Conservation (phyloP, 2,113 vertebrate genomes). For the Brachypodius melanocephalos region DNA sequence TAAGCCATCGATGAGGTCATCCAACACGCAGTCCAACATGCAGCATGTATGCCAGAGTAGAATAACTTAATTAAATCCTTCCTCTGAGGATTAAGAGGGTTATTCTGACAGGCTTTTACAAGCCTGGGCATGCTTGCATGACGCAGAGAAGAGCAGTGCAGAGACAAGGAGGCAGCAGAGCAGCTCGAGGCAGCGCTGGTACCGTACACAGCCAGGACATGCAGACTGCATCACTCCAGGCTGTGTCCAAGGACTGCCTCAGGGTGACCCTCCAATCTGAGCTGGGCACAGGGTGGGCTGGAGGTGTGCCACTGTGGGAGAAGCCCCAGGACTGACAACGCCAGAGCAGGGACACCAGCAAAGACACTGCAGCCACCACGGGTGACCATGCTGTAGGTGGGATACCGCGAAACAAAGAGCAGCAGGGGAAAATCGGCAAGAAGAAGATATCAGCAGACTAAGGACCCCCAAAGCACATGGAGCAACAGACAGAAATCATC, state of each 20-base stretch:
- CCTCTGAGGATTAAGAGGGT: constrained; percentile 14
- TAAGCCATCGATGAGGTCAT: not conserved
- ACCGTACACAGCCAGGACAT: rapidly evolving
- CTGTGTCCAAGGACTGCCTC: not conserved
- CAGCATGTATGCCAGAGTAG: not conserved
- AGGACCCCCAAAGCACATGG: not conserved
- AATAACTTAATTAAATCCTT: constrained; percentile 38
- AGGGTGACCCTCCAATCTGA: rapidly evolving
- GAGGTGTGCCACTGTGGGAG: not conserved
- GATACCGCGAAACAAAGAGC: not conserved
- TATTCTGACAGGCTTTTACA: constrained; percentile 1
- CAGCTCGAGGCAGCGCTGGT: rapidly evolving
- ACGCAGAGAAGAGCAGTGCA: rapidly evolving
- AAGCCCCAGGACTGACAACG: not conserved
- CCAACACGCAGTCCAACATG: not conserved
- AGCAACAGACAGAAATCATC: not conserved
- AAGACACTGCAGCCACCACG: rapidly evolving
- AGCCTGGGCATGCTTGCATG: rapidly evolving
- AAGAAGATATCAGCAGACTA: not conserved
- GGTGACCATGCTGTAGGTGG: not conserved
- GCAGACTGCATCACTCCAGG: rapidly evolving
- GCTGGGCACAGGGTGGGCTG: not conserved
- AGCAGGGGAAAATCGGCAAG: not conserved
- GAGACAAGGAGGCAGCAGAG: not conserved
- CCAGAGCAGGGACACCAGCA: not conserved